These are phyloP conservation scores for Anthophora plumipes DNA, from an alignment of 2,888 invertebrate genomes.

Conservation along the genomic window DNA sequence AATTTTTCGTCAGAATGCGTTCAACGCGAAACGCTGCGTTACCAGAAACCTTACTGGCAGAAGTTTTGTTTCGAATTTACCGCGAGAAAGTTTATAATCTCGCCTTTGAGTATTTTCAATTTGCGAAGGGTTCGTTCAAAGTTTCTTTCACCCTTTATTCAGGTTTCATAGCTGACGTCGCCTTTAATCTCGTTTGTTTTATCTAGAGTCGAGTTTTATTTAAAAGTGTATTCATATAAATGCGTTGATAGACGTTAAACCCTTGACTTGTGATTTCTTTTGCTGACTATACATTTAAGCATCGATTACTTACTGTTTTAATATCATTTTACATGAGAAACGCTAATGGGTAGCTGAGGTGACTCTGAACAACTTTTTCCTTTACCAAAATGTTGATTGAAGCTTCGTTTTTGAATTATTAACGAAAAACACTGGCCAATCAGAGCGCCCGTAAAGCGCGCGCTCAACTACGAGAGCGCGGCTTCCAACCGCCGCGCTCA, in stretches of 20 bases:
- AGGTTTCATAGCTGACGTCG: neutral
- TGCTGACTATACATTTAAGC: too few relatives aligned
- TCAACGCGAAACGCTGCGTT: neutral
- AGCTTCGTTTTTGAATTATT: too few relatives aligned
- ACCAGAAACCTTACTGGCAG: neutral
- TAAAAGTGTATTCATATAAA: slow-evolving; percentile 1
- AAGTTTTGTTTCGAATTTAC: neutral
- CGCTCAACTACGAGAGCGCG: too few relatives aligned
- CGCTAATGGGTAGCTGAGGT: too few relatives aligned
- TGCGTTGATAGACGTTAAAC: neutral
- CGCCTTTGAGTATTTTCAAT: neutral
- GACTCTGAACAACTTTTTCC: too few relatives aligned
- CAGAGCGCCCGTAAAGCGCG: too few relatives aligned
- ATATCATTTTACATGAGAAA: too few relatives aligned
- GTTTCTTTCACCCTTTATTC: neutral
- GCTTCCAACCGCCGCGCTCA: too few relatives aligned
- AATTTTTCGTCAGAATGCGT: slow-evolving; percentile 24
- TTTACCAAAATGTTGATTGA: too few relatives aligned
- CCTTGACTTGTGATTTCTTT: too few relatives aligned
- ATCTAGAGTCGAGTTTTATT: neutral
- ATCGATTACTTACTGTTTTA: too few relatives aligned
- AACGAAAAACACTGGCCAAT: too few relatives aligned
- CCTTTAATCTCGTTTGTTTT: neutral
- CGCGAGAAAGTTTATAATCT: neutral
- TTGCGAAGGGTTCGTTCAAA: neutral